phyloP scores from a whole-genome alignment of 2,888 invertebrate species.

The Phytoseiulus persimilis region DNA sequence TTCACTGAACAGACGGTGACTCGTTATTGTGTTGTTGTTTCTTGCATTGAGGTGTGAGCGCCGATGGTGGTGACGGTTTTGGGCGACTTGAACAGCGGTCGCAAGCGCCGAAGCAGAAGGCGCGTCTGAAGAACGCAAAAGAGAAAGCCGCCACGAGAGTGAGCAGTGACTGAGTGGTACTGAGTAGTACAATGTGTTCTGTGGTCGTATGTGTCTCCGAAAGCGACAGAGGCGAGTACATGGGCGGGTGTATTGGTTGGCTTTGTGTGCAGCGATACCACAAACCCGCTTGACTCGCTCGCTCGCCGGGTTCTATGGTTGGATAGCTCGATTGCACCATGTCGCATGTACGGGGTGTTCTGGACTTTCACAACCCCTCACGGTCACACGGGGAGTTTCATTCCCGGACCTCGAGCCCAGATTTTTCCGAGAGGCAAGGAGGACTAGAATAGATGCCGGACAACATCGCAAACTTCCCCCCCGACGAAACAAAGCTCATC shows the following conservation, averaged over 20 bases:
- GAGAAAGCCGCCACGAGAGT: background rate
- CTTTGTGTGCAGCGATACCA: constrained; percentile 10
- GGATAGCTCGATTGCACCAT: background rate
- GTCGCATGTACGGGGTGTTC: background rate
- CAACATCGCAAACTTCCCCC: no score
- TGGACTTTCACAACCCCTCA: background rate
- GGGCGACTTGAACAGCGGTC: background rate
- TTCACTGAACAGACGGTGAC: background rate
- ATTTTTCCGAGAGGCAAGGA: no score
- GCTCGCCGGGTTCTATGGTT: background rate
- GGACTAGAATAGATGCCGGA: no score
- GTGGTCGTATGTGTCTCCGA: background rate
- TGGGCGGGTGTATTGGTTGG: constrained; percentile 33
- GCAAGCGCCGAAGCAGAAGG: background rate
- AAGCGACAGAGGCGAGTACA: constrained; percentile 28
- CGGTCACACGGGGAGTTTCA: background rate
- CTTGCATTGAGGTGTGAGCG: background rate
- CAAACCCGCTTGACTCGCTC: background rate
- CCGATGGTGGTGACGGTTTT: background rate
- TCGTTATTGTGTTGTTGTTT: background rate
- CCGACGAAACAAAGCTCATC: no score
- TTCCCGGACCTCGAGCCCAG: no score
- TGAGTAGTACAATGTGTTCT: background rate
- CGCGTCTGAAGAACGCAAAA: constrained; percentile 24
- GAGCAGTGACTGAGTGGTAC: constrained; percentile 5